Evolutionary conservation across 2,113 vertebrate species (phyloP).

Genomic region (Tringa solitaria): DNA sequence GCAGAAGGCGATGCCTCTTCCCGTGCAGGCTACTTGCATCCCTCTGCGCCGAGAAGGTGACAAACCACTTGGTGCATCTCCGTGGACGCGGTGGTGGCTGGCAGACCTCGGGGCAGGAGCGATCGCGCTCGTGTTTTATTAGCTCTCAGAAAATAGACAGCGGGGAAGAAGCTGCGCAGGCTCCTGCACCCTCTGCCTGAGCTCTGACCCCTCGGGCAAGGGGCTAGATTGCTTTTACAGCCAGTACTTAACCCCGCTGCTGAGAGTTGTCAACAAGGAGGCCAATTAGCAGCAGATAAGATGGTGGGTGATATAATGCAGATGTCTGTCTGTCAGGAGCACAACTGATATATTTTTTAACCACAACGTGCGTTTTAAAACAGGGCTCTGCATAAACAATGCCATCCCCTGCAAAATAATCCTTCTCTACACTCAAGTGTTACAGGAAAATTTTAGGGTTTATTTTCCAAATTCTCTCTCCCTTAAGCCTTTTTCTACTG

Average conservation of each 20-base stretch:
- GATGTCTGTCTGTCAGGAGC: neutral
- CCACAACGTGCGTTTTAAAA: neutral
- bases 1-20: neutral
- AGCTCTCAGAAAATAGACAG: neutral
- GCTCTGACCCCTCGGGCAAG: neutral
- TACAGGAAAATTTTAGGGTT: too few species aligned
- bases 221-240: conserved; percentile 34
- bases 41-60: neutral
- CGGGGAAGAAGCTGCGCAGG: neutral
- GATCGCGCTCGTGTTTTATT: neutral
- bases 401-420: neutral
- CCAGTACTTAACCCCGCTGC: conserved; percentile 41
- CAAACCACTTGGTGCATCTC: neutral
- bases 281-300: conserved; percentile 35
- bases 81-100: neutral
- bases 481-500: neutral
- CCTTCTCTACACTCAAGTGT: neutral
- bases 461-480: neutral
- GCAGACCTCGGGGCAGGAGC: neutral
- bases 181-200: neutral
- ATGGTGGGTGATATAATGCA: conserved; percentile 5
- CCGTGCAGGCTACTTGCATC: neutral
- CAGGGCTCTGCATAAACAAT: neutral
- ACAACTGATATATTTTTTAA: neutral
- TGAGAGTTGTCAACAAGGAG: conserved; percentile 39